Evolutionary conservation across 2,888 invertebrate species (phyloP), one percentile per base, ranked within the genome.

Genomic region (Protodeltote pygarga): DNA sequence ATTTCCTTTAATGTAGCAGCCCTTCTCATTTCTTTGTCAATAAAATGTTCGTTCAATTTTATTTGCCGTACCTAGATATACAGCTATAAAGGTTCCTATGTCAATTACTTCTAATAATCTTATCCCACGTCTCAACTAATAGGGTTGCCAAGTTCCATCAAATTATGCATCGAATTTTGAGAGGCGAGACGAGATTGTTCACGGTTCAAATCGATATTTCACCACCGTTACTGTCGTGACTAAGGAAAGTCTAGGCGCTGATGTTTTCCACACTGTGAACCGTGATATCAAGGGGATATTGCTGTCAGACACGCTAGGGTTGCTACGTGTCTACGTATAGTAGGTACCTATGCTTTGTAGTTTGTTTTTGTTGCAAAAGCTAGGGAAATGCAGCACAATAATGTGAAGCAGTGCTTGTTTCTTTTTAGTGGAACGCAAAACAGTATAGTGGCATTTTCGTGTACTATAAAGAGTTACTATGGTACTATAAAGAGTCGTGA

Each of bases 131-230:
- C 28, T 32, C 5, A 16, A 29, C 21, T 45, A 52, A 58, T 48
- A 32, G 46, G 15, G 13, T 39, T 34, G 25, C 9, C 16, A 31
- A 58, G 29, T 27, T 34, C 20, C 14, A 39, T 5, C 24, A 64
- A 64, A 61, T 61, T 61, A 59, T 61, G 65, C 60, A 41, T 52
- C 17, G 35, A 48, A 17, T 41, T 45, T 9, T 16, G 33, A 31
- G 34, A 39, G n/a, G 6, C 24, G 31, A 38, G 41, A 48, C 45
- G 14, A n/a, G n/a, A 28, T 24, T 16, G 14, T n/a, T n/a, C n/a
- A n/a, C n/a, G 29, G 24, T 17, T 8, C 20, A 38, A 47, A 61
- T 61, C 61, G 59, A 61, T 64, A 47, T 47, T 38, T 31, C 34
- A 24, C 38, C 65, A 41, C 29, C 33, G n/a, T 9, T n/a, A n/a